Conservation (phyloP, 2,888 invertebrate genomes). For the Unio pictorum region DNA sequence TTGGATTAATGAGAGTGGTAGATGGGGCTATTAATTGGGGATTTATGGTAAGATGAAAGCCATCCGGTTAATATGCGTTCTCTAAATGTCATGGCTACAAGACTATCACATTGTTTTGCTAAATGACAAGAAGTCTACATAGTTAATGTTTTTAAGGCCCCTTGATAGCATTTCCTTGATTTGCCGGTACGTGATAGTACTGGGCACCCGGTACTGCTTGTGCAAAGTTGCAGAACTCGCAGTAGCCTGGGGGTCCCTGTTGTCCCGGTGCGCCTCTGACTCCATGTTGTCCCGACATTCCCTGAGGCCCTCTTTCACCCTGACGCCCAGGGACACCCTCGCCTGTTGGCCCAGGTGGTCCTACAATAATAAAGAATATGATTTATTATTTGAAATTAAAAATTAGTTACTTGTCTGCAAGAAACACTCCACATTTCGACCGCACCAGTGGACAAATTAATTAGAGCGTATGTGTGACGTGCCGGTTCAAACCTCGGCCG, state of each 20-base stretch:
- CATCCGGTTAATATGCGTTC: too few species aligned
- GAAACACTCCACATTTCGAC: too few species aligned
- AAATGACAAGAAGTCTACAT: too few species aligned
- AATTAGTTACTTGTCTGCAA: not conserved
- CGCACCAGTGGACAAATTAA: too few species aligned
- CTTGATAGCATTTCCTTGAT: slow-evolving; percentile 53
- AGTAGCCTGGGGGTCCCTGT: slow-evolving; percentile 73
- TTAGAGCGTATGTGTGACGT: too few species aligned
- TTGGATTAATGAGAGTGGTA: too few species aligned
- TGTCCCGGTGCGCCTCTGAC: slow-evolving; percentile 78
- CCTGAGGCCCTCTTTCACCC: slow-evolving; percentile 77
- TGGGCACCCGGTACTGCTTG: slow-evolving; percentile 21
- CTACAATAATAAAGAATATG: slow-evolving; percentile 26
- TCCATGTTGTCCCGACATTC: slow-evolving; percentile 61
- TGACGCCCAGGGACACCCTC: slow-evolving; percentile 81
- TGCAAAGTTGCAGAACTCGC: slow-evolving; percentile 77
- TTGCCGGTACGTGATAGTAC: slow-evolving; percentile 38
- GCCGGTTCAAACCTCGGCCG: too few species aligned
- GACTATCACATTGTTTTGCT: too few species aligned
- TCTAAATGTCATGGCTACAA: too few species aligned
- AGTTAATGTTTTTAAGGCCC: slow-evolving; percentile 51
- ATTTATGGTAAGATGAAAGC: too few species aligned
- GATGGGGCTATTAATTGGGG: too few species aligned
- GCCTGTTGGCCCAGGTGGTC: slow-evolving; percentile 78
- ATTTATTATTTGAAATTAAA: too few species aligned